Percentiles rank a stretch among this genome's conserved stretches.
Evolutionary conservation across 2,797 vertebrate species (phyloP).

Genomic region (Danio choprae): DNA sequence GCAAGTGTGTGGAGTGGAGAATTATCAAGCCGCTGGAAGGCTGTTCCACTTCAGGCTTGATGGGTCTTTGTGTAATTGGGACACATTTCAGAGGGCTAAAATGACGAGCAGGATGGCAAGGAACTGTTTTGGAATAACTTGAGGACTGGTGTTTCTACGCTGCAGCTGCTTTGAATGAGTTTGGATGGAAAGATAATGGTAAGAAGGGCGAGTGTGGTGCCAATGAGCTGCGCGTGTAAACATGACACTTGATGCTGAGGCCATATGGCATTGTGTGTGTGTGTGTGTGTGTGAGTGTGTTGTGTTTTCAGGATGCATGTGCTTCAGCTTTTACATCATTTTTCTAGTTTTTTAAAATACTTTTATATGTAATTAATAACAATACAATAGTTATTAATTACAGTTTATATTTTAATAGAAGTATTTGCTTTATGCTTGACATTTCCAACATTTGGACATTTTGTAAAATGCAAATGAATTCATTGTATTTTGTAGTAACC

Average conservation of each 20-base stretch:
- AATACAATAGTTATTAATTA: too few relatives aligned
- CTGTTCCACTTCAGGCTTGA: conserved; percentile 53
- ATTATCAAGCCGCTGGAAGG: conserved; percentile 45
- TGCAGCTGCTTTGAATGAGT: conserved; percentile 53
- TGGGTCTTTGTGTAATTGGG: conserved; percentile 49
- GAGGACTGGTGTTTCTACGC: conserved; percentile 63
- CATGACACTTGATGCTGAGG: conserved; percentile 79
- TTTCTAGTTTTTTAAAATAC: too few relatives aligned
- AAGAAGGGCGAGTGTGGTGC: conserved; percentile 57
- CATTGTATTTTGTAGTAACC: too few relatives aligned
- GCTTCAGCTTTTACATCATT: neutral
- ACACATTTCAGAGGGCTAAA: conserved; percentile 53
- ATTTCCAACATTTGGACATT: too few relatives aligned
- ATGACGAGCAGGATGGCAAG: conserved; percentile 65
- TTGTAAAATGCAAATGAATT: too few relatives aligned
- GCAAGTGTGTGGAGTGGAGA: conserved; percentile 60
- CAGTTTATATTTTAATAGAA: too few relatives aligned
- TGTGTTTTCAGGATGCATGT: neutral
- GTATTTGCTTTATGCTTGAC: too few relatives aligned
- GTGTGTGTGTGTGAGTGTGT: conserved; percentile 34
- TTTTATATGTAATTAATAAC: too few relatives aligned
- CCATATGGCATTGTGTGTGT: conserved; percentile 71
- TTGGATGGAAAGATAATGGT: conserved; percentile 59
- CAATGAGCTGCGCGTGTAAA: conserved; percentile 56
- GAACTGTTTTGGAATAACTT: conserved; percentile 74